Evolutionary conservation across 2,113 vertebrate species (phyloP), one percentile per base, ranked within the genome.

Genomic region (Theropithecus gelada): DNA sequence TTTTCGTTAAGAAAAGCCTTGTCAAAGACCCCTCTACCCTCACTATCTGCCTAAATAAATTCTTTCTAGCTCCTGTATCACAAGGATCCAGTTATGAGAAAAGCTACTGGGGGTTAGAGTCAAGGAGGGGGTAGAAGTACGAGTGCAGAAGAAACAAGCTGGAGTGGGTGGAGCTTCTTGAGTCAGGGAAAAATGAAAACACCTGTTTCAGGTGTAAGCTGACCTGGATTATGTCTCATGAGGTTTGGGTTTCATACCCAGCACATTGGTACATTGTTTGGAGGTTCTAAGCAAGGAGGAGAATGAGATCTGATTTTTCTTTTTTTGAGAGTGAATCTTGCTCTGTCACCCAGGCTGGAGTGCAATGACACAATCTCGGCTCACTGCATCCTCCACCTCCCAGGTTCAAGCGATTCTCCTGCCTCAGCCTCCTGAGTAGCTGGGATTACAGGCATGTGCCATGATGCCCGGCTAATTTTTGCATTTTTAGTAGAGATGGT

Each of bases 271-370:
- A 83, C 78, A 16, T 50, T 94, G n/a, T 22, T 50, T 13, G 43
- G 18, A 79, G 45, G 22, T 80, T 87, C 90, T 38, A 75, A 35
- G 23, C n/a, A 66, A 93, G 43, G 50, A 57, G 40, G 91, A 55
- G 50, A 45, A 40, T 23, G 45, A 66, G 17, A 61, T 59, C 72
- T 92, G 40, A 43, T 32, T 57, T 94, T 80, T 88, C 30, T 83
- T 94, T 80, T 88, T 25, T 83, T 66, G 8, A 64, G 61, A 64
- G 12, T 64, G 27, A 64, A 64, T 64, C 61, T 30, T 12, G 5
- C 61, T 64, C 61, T 25, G 10, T 30, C 61, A 64, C 61, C 27
- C 61, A 64, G 61, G 61, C 5, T 64, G 61, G 27, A 64, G 61
- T 13, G 61, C 27, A 64, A 27, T 30, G 61, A 27, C 61, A 64